Percentiles rank a stretch among this genome's conserved stretches.
phyloP scores from a whole-genome alignment of 2,888 invertebrate genomes.

The Disparrhopalites patrizii region DNA sequence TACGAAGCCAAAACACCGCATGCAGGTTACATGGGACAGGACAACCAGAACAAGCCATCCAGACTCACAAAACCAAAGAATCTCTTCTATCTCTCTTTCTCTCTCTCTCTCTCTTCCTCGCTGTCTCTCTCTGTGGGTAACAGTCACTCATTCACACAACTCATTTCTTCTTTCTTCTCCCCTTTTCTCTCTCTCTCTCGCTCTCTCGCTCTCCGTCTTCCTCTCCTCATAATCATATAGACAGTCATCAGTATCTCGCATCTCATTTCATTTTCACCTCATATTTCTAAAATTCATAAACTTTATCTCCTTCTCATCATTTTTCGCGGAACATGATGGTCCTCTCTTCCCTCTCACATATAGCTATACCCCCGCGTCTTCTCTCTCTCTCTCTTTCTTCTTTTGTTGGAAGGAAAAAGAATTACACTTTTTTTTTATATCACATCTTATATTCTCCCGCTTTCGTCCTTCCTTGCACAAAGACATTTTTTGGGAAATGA shows the following conservation, averaged over 20 bases:
- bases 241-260: neutral
- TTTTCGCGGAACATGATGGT: too few relatives aligned
- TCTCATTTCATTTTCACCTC: slow-evolving; percentile 12
- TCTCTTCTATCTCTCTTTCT: too few relatives aligned
- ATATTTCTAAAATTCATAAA: neutral
- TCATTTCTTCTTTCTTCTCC: neutral
- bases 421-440: too few relatives aligned
- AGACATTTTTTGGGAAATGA: too few relatives aligned
- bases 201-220: slow-evolving; percentile 1
- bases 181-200: slow-evolving; percentile 5
- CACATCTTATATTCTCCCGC: too few relatives aligned
- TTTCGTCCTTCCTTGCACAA: too few relatives aligned
- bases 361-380: too few relatives aligned
- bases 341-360: too few relatives aligned
- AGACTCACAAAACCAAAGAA: slow-evolving; percentile 28
- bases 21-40: slow-evolving; percentile 33
- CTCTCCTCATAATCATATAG: neutral
- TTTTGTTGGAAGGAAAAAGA: too few relatives aligned
- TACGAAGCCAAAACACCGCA: slow-evolving; percentile 45
- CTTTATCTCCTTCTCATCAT: too few relatives aligned
- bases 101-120: too few relatives aligned
- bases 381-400: too few relatives aligned
- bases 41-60: slow-evolving; percentile 29
- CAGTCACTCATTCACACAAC: slow-evolving; percentile 17
- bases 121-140: slow-evolving; percentile 26